Base-by-base conservation (phyloP, 1,140 invertebrate genomes). In the Bombus difficillimus region DNA sequence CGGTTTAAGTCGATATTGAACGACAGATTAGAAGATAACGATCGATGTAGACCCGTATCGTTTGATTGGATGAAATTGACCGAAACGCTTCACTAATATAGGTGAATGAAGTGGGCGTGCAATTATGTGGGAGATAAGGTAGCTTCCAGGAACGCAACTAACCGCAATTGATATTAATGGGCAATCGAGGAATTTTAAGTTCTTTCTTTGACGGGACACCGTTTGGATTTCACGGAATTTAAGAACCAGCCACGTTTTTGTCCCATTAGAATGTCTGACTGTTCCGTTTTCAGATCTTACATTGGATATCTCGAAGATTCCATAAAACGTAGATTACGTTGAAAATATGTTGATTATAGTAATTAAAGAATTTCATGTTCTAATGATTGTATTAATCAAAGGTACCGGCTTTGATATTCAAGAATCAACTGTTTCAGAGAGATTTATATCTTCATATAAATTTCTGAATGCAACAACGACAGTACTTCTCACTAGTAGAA, bases 31-130 rank as follows among this genome's bases (percentile, higher is more conserved):
- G 73, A 75, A 85, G 73, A 90, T 91, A 88, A 92, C 71, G 76
- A 89, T 88, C 83, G 80, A 89, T 73, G 75, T 85, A 69, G 59
- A 89, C 93, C 93, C 93, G 90, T 93, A 93, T 93, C 81, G 73
- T 91, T 92, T 91, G 82, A 92, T 93, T 92, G 84, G 81, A 88
- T 85, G 66, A 90, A 93, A 93, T 93, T 92, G 90, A 88, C 81
- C 83, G 78, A 88, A 82, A 88, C 78, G 76, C 37, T 74, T 47
- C 68, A 41, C 72, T 90, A 90, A 90, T 90, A 90, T 90, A 90
- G 88, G 88, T 90, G 80, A 90, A 83, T 90, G 86, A 80, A 88
- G 86, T 25, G 88, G 82, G 88, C 83, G 76, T 59, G 79, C 86
- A 90, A 88, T 88, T 86, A 88, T 90, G 86, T 88, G 89, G 88